Conservation (phyloP, 1,140 invertebrate species). For the Cylas formicarius region DNA sequence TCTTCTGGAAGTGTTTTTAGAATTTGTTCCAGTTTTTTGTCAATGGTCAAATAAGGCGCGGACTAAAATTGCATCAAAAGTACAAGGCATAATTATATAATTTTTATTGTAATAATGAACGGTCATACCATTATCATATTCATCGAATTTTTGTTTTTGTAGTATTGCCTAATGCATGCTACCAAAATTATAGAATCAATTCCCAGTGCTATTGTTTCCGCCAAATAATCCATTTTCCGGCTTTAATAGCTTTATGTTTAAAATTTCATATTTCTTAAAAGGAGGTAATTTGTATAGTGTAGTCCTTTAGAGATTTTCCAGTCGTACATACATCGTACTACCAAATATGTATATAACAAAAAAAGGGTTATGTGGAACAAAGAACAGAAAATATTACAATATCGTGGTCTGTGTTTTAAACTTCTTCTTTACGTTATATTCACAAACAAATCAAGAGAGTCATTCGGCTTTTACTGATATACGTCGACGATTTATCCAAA, state of each 20-base stretch:
- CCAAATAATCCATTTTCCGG: slow-evolving; percentile 51
- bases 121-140: slow-evolving; percentile 57
- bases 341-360: no score
- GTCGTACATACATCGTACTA: no score
- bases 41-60: slow-evolving; percentile 59
- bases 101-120: no score
- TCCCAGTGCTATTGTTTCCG: slow-evolving; percentile 61
- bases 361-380: no score
- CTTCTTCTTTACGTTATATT: no score
- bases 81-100: slow-evolving; percentile 9
- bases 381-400: no score
- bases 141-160: slow-evolving; percentile 59
- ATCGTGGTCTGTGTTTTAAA: no score
- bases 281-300: background rate
- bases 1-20: slow-evolving; percentile 51
- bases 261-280: background rate
- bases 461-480: no score
- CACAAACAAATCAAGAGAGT: no score
- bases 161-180: slow-evolving; percentile 62
- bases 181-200: slow-evolving; percentile 63
- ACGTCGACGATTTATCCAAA: no score
- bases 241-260: background rate
- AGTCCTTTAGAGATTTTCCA: no score
- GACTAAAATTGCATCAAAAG: slow-evolving; percentile 44
- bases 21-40: slow-evolving; percentile 51